Base-by-base conservation (phyloP, 2,888 invertebrate genomes). In the Seladonia tumulorum region DNA sequence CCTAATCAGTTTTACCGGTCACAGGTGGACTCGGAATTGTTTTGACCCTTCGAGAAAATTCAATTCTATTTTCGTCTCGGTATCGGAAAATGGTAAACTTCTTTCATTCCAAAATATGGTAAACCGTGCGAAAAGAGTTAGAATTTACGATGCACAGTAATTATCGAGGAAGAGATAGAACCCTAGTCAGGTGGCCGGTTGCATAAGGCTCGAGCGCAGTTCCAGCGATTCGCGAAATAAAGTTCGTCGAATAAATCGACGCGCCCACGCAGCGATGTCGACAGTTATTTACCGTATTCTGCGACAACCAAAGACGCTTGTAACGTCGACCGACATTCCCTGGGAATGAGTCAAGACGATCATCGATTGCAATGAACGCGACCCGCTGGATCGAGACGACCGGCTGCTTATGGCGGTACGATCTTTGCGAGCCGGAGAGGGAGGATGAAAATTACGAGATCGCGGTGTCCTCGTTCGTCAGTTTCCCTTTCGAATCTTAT, bases 401-500 rank as follows among this genome's bases (percentile, higher is more conserved):
- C 71, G 39, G 49, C 79, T 88, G 57, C 82, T 87, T 85, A 82
- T 82, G 85, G 86, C 82, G 80, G 85, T 29, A 76, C 68, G 86
- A 86, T 88, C 85, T 86, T 89, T 83, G 42, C 22, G 68, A 35
- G 39, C 39, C 57, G 63, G 76, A 39, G 70, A 47, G 83, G 81
- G 60, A 83, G 80, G 74, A 75, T 87, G 89, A 91, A 89, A 84
- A 89, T 91, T 90, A 90, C 89, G 89, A 88, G 89, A 91, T 84
- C 86, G 85, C 83, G 66, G 85, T 79, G 90, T 88, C 88, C 88
- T 81, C 85, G 85, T 89, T 89, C 57, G 60, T 71, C 82, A 79
- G 88, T 88, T 91, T 89, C 85, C 77, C 81, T 87, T 84, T 86
- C 83, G 85, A 88, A 88, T 80, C 87, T 81, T 72, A 87, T 87